These are phyloP conservation scores for Zeugodacus cucurbitae DNA, from an alignment of 1,140 invertebrate genomes.

Conservation along the genomic window DNA sequence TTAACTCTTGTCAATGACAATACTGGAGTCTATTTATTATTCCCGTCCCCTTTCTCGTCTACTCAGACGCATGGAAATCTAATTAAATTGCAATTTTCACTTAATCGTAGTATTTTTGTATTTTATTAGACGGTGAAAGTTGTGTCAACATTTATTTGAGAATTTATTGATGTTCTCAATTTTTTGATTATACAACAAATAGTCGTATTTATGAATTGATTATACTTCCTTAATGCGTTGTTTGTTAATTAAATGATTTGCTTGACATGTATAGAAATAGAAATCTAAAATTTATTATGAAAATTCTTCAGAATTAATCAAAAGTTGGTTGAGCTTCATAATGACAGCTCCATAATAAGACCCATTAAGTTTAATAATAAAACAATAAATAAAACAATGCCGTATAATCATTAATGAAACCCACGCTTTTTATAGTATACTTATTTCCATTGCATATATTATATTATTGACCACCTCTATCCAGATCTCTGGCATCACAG, in stretches of 20 bases:
- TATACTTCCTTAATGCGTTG: background rate
- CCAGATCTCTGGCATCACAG: no score
- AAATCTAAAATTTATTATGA: background rate
- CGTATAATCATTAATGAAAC: no score
- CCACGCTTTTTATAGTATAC: no score
- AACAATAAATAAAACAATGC: no score
- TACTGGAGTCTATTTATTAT: background rate
- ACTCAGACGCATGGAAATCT: background rate
- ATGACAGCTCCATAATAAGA: no score
- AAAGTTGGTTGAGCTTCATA: no score
- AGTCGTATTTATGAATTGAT: background rate
- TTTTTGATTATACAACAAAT: background rate
- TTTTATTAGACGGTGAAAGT: background rate
- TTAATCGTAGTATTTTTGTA: background rate
- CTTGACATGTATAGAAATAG: background rate
- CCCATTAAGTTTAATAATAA: no score
- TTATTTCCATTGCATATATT: no score
- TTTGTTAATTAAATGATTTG: background rate
- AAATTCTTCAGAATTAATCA: background rate
- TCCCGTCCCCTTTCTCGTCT: background rate
- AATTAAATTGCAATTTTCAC: constrained; percentile 7
- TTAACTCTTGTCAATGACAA: background rate
- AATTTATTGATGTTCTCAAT: background rate
- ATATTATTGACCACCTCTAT: no score
- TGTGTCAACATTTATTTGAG: background rate